Conservation (phyloP, 2,797 vertebrate genomes). For the Argyrosomus regius region DNA sequence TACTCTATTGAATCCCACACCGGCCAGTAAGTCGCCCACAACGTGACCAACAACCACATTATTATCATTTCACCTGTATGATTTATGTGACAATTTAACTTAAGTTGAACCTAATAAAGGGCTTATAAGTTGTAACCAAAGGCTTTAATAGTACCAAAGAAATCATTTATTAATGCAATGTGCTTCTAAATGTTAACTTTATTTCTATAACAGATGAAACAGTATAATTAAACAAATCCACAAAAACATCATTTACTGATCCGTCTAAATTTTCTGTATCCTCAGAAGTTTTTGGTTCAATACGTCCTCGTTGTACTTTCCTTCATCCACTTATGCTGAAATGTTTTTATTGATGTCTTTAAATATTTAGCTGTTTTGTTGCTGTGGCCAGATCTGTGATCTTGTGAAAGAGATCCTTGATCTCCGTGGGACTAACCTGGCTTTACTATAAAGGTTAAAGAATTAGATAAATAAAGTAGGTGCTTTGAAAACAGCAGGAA, state of each 20-base stretch:
- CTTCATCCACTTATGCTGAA: not conserved
- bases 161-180: not conserved
- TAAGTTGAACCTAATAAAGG: not conserved
- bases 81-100: too few relatives aligned
- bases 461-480: conserved; percentile 27
- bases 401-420: not conserved
- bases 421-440: conserved; percentile 21
- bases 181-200: not conserved
- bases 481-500: conserved; percentile 34
- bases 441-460: conserved; percentile 20
- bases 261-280: not conserved
- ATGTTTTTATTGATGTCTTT: conserved; percentile 18
- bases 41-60: not conserved
- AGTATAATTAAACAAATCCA: too few relatives aligned
- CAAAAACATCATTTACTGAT: not conserved
- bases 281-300: not conserved
- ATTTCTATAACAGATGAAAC: not conserved
- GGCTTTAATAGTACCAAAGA: not conserved
- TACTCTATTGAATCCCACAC: conserved; percentile 70
- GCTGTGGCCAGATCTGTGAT: not conserved
- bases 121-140: not conserved
- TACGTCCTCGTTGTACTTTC: not conserved
- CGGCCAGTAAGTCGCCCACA: conserved; percentile 68
- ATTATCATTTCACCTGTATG: too few relatives aligned
- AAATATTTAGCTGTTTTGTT: conserved; percentile 26